Conservation (phyloP, 2,888 invertebrate species). For the Prosopocoilus inquinatus region DNA sequence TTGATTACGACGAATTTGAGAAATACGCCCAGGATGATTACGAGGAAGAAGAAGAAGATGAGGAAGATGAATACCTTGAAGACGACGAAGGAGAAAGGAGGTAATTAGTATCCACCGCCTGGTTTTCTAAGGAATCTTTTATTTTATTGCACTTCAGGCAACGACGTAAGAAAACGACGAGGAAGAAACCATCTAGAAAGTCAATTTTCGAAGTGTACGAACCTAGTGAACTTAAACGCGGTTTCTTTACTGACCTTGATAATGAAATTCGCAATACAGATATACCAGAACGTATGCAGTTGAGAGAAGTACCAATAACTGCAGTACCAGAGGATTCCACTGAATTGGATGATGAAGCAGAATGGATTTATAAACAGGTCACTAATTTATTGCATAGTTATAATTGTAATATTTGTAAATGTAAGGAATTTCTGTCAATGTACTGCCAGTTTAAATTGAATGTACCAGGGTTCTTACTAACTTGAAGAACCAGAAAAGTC, state of each 20-base stretch:
- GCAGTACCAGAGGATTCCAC: constrained; percentile 77
- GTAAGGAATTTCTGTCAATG: background rate
- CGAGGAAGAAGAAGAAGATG: constrained; percentile 78
- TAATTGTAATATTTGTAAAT: background rate
- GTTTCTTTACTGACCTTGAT: constrained; percentile 92
- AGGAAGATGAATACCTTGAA: constrained; percentile 78
- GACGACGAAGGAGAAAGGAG: constrained; percentile 62
- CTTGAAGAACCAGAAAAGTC: too few species aligned
- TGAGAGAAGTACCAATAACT: constrained; percentile 83
- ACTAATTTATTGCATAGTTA: constrained; percentile 3
- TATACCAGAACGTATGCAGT: constrained; percentile 89
- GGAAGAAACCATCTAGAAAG: constrained; percentile 77
- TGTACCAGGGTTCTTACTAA: too few species aligned
- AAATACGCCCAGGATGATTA: constrained; percentile 86
- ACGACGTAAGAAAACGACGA: constrained; percentile 71
- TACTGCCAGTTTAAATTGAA: too few species aligned
- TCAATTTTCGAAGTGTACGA: constrained; percentile 95
- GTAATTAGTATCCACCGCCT: constrained; percentile 17
- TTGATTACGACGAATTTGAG: constrained; percentile 89
- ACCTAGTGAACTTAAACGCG: constrained; percentile 93
- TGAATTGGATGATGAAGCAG: constrained; percentile 91
- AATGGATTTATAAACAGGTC: constrained; percentile 91
- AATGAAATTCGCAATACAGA: constrained; percentile 88
- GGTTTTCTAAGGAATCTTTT: background rate
- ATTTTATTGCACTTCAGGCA: background rate